phyloP scores from a whole-genome alignment of 2,888 invertebrate species.

The Scelioninae gen. 1 region DNA sequence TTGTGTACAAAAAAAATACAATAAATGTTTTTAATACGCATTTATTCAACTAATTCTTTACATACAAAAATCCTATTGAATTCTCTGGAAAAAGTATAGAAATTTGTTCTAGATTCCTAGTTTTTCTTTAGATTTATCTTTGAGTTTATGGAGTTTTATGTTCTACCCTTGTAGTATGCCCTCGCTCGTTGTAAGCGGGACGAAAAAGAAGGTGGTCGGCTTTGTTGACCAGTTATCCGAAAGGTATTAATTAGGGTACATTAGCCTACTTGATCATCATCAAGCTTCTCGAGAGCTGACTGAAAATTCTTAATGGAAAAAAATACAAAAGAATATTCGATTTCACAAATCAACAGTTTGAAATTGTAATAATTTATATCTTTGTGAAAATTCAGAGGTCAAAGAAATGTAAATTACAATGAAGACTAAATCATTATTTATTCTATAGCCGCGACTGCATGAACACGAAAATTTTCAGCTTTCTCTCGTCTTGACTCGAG shows the following conservation, averaged over 20 bases:
- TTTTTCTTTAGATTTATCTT: conserved; percentile 46
- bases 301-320: conserved; percentile 21
- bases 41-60: no score
- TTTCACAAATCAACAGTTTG: conserved; percentile 1
- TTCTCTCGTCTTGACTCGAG: conserved; percentile 75
- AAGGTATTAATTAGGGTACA: conserved; percentile 78
- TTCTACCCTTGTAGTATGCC: conserved; percentile 83
- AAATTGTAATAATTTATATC: not conserved
- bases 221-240: conserved; percentile 83
- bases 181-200: conserved; percentile 82
- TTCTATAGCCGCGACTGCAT: conserved; percentile 57
- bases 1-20: not conserved
- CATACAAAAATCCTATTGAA: not conserved
- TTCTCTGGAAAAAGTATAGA: conserved; percentile 1
- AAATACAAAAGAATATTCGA: not conserved
- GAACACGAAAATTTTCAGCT: conserved; percentile 74
- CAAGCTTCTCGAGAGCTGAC: conserved; percentile 34
- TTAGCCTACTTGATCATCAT: conserved; percentile 48
- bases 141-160: conserved; percentile 59
- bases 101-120: conserved; percentile 22
- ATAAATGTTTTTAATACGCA: not conserved
- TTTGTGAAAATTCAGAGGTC: not conserved
- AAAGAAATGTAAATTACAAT: conserved; percentile 43
- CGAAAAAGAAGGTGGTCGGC: conserved; percentile 84
- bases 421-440: conserved; percentile 37